Evolutionary conservation across 2,888 invertebrate species (phyloP).

Genomic region (Caenorhabditis imperialis): DNA sequence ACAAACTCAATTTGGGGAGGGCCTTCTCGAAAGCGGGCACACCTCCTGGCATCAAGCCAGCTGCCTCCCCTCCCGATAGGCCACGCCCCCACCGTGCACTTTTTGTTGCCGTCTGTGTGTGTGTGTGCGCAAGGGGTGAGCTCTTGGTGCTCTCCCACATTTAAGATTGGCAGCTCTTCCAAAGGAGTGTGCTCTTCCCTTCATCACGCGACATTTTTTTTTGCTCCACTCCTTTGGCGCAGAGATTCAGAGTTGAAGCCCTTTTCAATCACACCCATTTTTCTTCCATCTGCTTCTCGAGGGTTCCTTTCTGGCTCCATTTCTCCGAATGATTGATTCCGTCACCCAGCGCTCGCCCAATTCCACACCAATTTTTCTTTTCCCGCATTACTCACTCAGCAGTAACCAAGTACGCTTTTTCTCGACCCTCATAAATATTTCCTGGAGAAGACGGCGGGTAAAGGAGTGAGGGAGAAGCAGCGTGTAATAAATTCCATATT

Average conservation of each 20-base stretch:
- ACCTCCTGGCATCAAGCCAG: slow-evolving; percentile 57
- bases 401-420: slow-evolving; percentile 7
- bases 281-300: slow-evolving; percentile 18
- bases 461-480: slow-evolving; percentile 24
- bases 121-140: slow-evolving; percentile 15
- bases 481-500: slow-evolving; percentile 45
- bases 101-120: slow-evolving; percentile 35
- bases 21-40: slow-evolving; percentile 16
- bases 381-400: slow-evolving; percentile 30
- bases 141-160: slow-evolving; percentile 16
- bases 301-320: slow-evolving; percentile 3
- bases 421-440: slow-evolving; percentile 45
- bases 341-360: background rate
- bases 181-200: slow-evolving; percentile 4
- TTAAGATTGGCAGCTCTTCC: slow-evolving; percentile 31
- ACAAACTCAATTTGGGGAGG: slow-evolving; percentile 45
- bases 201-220: slow-evolving; percentile 44
- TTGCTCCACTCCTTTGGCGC: background rate
- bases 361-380: slow-evolving; percentile 26
- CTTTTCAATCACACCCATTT: slow-evolving; percentile 23
- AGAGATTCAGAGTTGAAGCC: background rate
- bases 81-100: slow-evolving; percentile 48
- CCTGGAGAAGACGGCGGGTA: slow-evolving; percentile 1
- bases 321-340: slow-evolving; percentile 27
- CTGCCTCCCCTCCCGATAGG: slow-evolving; percentile 20